Evolutionary conservation across 2,888 invertebrate genomes (phyloP), one percentile per base, ranked within the genome.

Genomic region (Hybos culiciformis): DNA sequence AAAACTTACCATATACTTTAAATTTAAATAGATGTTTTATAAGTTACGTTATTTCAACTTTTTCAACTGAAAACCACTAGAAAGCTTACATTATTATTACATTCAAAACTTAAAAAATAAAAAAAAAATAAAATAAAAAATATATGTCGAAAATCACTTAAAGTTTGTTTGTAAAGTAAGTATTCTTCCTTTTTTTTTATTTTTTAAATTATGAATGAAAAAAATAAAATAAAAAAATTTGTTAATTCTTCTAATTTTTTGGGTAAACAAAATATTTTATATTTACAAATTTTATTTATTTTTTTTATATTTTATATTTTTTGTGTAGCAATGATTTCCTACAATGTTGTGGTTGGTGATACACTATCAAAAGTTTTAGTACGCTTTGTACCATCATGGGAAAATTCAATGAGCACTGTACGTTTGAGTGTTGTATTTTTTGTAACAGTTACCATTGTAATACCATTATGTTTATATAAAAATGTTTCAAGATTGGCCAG

Each of bases 341-440:
- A 87, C 64, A 87, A 87, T 63, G 80, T 87, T 15, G 85, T 86
- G 17, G 85, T 87, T 23, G 87, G 86, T 17, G 87, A 88, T 59
- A 87, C 86, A 0, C 72, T 85, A 34, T 85, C 86, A 14, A 85
- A 85, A 66, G 82, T 87, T 15, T 69, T 86, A 43, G 71, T 79
- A n/a, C 70, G 84, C 48, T 70, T 85, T 40, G 75, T 80, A 37
- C 67, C 66, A 44, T 58, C 64, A 12, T 65, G 63, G 62, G 63
- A 63, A 44, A 50, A 59, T 41, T 66, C 66, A 40, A 67, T 66
- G 67, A 63, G 66, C 36, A 59, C 63, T 12, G 66, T 66, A 9
- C 63, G 66, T 20, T 55, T 66, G 50, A 63, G 66, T 47, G 66
- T 86, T 41, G 79, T 85, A 17, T 71, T 81, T 31, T 66, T 84